A percentile compares a stretch with the other conserved stretches of the same genome.
Conservation (phyloP, 2,113 vertebrate species). For the Pampusana beccarii region DNA sequence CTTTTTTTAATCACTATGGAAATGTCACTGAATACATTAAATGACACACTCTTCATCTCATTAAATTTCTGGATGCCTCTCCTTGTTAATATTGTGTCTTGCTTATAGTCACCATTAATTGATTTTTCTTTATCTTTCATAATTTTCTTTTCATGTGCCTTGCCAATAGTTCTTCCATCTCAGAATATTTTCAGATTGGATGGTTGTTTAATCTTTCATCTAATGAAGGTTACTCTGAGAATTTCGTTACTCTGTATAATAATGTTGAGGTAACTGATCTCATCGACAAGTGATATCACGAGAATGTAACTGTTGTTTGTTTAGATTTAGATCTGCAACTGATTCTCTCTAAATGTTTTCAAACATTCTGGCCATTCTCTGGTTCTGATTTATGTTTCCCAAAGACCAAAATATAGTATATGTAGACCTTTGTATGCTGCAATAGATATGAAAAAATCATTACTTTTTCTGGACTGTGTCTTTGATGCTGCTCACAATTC, state of each 20-base stretch:
- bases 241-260: not conserved
- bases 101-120: not conserved
- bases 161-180: not conserved
- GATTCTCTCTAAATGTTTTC: not conserved
- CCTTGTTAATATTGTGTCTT: constrained; percentile 1
- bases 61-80: constrained; percentile 2
- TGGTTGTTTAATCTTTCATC: not conserved
- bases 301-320: not conserved
- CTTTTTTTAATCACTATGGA: constrained; percentile 9
- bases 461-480: not conserved
- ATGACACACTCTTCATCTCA: not conserved
- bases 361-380: not conserved
- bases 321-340: not conserved
- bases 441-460: not conserved
- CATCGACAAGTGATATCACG: not conserved
- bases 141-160: not conserved
- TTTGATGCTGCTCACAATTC: not conserved
- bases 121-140: constrained; percentile 27
- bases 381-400: not conserved
- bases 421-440: not conserved
- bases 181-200: not conserved
- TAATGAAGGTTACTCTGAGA: not conserved
- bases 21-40: constrained; percentile 56
- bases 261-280: not conserved
- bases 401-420: not conserved